Evolutionary conservation across 2,888 invertebrate genomes (phyloP).

Genomic region (Escarpia spicata): DNA sequence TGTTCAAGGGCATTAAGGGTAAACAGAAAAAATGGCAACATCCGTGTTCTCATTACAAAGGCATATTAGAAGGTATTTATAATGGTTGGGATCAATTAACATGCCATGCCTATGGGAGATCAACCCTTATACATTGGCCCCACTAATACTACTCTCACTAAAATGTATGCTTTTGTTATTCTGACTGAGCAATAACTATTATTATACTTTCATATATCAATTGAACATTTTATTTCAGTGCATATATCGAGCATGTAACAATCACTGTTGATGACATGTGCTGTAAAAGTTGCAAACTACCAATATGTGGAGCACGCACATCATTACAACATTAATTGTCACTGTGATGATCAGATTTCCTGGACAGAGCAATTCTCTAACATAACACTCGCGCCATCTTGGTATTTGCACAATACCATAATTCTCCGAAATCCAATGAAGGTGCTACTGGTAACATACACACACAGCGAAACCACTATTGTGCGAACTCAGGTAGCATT

Average conservation of each 20-base stretch:
- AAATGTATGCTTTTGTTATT: too few relatives aligned
- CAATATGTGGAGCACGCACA: neutral
- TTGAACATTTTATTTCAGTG: neutral
- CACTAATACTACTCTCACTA: too few relatives aligned
- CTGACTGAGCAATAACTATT: too few relatives aligned
- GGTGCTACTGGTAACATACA: neutral
- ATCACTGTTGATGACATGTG: neutral
- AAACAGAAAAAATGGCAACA: too few relatives aligned
- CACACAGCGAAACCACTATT: neutral
- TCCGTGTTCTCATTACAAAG: too few relatives aligned
- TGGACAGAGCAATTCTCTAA: neutral
- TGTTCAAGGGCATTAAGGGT: too few relatives aligned
- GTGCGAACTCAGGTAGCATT: neutral
- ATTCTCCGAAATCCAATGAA: neutral
- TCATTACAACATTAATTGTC: neutral
- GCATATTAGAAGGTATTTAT: too few relatives aligned
- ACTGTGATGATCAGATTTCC: neutral
- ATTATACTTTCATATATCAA: neutral
- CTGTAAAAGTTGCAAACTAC: slow-evolving; percentile 8
- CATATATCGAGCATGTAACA: slow-evolving; percentile 3
- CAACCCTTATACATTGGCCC: too few relatives aligned
- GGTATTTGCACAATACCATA: neutral
- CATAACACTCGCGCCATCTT: neutral
- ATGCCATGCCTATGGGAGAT: too few relatives aligned
- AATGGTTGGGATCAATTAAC: too few relatives aligned